Conservation (phyloP, 2,113 vertebrate species). For the Pteropus alecto region DNA sequence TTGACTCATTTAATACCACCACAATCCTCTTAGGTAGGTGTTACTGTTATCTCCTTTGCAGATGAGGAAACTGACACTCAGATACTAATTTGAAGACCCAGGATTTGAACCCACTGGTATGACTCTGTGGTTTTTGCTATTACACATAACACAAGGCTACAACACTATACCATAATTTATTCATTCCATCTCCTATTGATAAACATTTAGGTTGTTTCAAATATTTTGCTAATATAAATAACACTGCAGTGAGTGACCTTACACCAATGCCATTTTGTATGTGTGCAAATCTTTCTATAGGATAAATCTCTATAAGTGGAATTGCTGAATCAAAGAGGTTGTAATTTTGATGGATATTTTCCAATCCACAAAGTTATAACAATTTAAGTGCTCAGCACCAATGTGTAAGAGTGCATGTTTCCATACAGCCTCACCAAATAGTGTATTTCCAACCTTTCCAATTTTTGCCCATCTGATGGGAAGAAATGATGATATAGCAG, state of each 20-base stretch:
- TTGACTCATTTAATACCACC: neutral
- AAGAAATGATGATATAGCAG: neutral
- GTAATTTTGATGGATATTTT: neutral
- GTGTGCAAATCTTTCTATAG: neutral
- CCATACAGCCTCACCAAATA: neutral
- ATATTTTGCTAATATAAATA: neutral
- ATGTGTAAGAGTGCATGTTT: neutral
- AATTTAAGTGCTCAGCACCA: neutral
- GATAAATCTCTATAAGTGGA: neutral
- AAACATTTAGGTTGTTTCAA: slow-evolving; percentile 4
- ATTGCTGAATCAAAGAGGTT: neutral
- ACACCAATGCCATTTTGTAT: neutral
- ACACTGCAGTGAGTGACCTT: neutral
- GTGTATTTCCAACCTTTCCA: neutral
- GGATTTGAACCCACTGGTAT: neutral
- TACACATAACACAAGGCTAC: neutral
- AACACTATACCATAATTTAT: neutral
- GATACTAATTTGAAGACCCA: neutral
- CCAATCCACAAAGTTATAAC: neutral
- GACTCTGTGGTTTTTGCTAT: neutral
- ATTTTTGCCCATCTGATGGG: neutral
- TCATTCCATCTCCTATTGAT: neutral
- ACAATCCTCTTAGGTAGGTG: neutral
- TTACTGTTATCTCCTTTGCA: neutral
- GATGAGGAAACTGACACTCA: neutral